Evolutionary conservation across 2,888 invertebrate species (phyloP).

Genomic region (Keiferia lycopersicella): DNA sequence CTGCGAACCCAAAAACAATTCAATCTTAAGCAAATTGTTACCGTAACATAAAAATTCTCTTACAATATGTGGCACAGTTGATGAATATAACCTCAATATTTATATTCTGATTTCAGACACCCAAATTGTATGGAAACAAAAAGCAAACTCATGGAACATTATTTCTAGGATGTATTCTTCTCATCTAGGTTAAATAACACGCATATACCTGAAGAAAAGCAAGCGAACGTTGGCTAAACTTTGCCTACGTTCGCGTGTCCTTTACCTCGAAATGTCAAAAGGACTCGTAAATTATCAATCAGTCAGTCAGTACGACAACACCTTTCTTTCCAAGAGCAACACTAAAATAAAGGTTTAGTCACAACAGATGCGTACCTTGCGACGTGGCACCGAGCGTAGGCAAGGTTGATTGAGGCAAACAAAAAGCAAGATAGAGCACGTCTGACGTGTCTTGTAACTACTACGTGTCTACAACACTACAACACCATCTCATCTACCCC

Average conservation of each 20-base stretch:
- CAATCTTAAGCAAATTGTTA: conserved; percentile 6
- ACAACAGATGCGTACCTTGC: not conserved
- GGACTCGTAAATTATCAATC: conserved; percentile 38
- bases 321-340: conserved; percentile 2
- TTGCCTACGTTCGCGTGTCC: conserved; percentile 79
- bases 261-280: conserved; percentile 73
- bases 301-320: conserved; percentile 5
- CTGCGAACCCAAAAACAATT: conserved; percentile 48
- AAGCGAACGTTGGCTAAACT: conserved; percentile 69
- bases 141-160: not conserved
- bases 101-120: conserved; percentile 42
- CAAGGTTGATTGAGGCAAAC: no score
- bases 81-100: conserved; percentile 66
- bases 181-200: conserved; percentile 29
- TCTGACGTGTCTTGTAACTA: no score
- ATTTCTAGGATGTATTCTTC: not conserved
- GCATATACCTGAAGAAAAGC: conserved; percentile 65
- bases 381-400: no score
- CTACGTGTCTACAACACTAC: no score
- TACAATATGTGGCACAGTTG: conserved; percentile 66
- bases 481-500: no score
- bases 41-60: conserved; percentile 40
- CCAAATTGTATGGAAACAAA: conserved; percentile 30
- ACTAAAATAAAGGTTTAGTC: not conserved
- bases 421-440: no score